Evolutionary conservation across 2,888 invertebrate species (phyloP), one percentile per base, ranked within the genome.

Genomic region (Smittia aterrima): DNA sequence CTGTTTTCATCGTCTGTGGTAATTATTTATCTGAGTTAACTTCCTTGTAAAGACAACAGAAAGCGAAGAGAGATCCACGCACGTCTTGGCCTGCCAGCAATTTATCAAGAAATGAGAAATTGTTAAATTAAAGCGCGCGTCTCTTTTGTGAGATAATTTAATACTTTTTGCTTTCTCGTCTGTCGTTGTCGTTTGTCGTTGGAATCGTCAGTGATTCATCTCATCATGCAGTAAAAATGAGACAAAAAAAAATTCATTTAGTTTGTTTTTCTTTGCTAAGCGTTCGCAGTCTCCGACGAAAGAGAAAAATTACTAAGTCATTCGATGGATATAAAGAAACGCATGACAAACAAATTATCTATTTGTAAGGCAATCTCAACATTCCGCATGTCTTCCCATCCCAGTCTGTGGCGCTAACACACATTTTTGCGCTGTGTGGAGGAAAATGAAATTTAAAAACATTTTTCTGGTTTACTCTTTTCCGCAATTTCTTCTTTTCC

Each of bases 71-170:
- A 24, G 58, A 68, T 54, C 70, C 47, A 54, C 27, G 70, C 70
- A 70, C 70, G 70, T 70, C 24, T 54, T 53, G 18, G n/a, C 13
- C 1, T 32, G 70, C 70, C 41, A 13, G 22, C 18, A 70, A 70
- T 70, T 54, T 53, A 70, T 70, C 70, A 70, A n/a, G 41, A 70
- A 41, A 70, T 70, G 70, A 70, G 20, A 70, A 70, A 70, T 70
- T 53, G 70, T 54, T 70, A 70, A 70, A 70, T 70, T 70, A 70
- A 53, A 53, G 47, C 27, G 16, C 41, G 13, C 47, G 13, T 58
- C 64, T 25, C 16, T 64, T 6, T 64, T 11, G 9, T 58, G 58
- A 58, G 58, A 58, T 58, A 64, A 64, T 64, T 64, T 64, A 64
- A 64, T 24, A 64, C 25, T 58, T 58, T 22, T 58, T 58, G 20